Percentiles rank a stretch among this genome's conserved stretches.
Conservation (phyloP, 2,113 vertebrate species). For the Gorsachius goisagi region DNA sequence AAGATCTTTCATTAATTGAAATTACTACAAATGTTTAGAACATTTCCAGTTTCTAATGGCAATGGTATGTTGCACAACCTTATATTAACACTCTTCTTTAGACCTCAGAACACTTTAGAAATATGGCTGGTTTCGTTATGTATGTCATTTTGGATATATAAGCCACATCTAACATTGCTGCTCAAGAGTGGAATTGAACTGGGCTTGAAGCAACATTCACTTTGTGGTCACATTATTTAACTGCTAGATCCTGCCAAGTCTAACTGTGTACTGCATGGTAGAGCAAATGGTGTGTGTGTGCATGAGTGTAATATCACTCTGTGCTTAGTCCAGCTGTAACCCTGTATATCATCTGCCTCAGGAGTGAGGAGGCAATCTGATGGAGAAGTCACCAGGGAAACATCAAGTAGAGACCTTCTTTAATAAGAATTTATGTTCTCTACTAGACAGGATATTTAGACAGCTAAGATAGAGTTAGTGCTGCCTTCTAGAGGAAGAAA, state of each 20-base stretch:
- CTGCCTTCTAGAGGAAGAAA: background rate
- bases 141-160: background rate
- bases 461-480: background rate
- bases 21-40: background rate
- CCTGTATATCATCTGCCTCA: background rate
- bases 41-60: background rate
- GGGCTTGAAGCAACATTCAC: background rate
- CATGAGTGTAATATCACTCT: background rate
- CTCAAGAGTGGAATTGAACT: background rate
- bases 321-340: background rate
- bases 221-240: background rate
- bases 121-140: background rate
- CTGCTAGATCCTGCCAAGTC: background rate
- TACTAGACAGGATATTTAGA: background rate
- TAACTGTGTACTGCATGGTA: fast-evolving
- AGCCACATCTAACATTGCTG: background rate
- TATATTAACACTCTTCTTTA: background rate
- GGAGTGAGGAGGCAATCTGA: background rate
- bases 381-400: background rate
- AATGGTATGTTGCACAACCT: background rate
- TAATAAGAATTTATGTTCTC: background rate
- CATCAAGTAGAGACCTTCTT: background rate
- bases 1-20: background rate
- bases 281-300: background rate
- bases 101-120: background rate